Base-by-base conservation (phyloP, 2,797 vertebrate genomes). In the Oreochromis mossambicus region DNA sequence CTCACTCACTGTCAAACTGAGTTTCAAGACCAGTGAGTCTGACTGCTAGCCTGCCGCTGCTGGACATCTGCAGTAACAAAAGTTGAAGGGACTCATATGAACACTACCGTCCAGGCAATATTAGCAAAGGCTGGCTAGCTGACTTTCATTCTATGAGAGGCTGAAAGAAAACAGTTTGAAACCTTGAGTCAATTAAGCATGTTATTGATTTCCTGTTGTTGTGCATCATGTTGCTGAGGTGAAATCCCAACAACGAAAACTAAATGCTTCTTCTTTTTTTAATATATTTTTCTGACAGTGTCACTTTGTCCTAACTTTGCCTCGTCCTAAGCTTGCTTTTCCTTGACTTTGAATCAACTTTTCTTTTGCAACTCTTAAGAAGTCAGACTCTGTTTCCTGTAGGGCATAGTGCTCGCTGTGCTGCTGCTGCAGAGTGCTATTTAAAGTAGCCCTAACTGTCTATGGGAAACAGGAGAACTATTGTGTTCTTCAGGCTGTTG, bases 401-500 rank as follows among this genome's bases (percentile, higher is more conserved):
- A n/a, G 78, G 70, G 63, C 13, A 46, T 6, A 46, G 41, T 48
- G 19, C 78, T 89, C 50, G 12, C 15, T 46, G 48, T 51, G 41
- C 36, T 61, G 55, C 17, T 68, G 58, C 61, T 78, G 29, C n/a
- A 12, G 17, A 56, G 70, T 34, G 51, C 85, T 90, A 85, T 87
- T 87, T 89, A 85, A 91, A 88, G 88, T 80, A 70, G 80, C 84
- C 19, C 70, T 78, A 85, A 82, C 70, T 70, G 81, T 89, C 86
- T 88, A 11, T 21, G 81, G 80, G 82, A 75, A 83, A 86, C 78
- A 81, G 88, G 82, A 92, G 84, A 91, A 80, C 85, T 80, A 83
- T 89, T 94, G 88, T 94, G 90, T 90, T 94, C 89, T 90, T 80
- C 48, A 43, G 89, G 89, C 86, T 83, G 36, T 87, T 79, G 85